Percentiles rank a stretch among this genome's conserved stretches.
Conservation (phyloP, 2,888 invertebrate genomes). For the Drosophila setosimentum region DNA sequence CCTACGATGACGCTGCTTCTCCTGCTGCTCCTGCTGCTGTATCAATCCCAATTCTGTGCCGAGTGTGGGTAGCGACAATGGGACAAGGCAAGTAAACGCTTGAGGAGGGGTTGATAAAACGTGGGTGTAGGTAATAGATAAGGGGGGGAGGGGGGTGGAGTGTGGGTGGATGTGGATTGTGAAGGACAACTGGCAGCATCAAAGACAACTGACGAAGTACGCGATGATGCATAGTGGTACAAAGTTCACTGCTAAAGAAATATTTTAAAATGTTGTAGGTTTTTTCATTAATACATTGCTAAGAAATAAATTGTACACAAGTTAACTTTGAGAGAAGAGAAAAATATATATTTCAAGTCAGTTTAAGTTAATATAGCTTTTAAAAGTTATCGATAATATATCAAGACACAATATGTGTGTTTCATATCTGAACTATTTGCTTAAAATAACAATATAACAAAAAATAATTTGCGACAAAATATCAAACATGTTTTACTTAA, state of each 20-base stretch:
- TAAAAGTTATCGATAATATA: neutral
- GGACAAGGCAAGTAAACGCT: constrained; percentile 41
- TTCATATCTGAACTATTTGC: neutral
- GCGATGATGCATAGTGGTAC: constrained; percentile 40
- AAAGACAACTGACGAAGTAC: constrained; percentile 41
- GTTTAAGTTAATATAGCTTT: neutral
- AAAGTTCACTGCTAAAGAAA: neutral
- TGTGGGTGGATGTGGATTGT: constrained; percentile 12
- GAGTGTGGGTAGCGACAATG: constrained; percentile 50
- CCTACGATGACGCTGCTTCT: constrained; percentile 16
- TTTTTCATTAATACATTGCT: neutral
- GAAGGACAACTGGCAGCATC: constrained; percentile 44
- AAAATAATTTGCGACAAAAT: neutral
- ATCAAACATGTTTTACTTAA: neutral
- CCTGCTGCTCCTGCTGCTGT: constrained; percentile 4
- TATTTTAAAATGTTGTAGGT: rapidly evolving
- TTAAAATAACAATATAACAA: no score
- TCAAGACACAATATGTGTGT: neutral
- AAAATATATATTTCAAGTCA: neutral
- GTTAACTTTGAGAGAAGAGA: neutral
- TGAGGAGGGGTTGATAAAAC: constrained; percentile 27
- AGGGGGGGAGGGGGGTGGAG: constrained; percentile 2
- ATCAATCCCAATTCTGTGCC: constrained; percentile 64
- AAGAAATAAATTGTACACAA: neutral
- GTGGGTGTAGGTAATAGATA: constrained; percentile 19